These are phyloP conservation scores for Oryzias celebensis DNA, from an alignment of 2,113 vertebrate species.

Conservation along the genomic window DNA sequence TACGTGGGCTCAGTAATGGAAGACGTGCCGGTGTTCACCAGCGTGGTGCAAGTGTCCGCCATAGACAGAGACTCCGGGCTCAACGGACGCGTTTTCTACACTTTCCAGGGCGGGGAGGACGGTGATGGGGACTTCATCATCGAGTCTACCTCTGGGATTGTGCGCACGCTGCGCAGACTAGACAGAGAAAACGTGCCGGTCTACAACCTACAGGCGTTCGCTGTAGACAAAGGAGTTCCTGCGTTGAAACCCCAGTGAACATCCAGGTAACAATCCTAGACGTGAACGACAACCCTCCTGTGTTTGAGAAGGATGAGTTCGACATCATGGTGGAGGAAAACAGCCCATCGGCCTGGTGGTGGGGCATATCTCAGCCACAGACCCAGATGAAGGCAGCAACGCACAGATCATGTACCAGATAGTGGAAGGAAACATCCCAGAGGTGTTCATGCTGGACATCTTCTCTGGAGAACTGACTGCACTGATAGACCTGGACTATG, in stretches of 20 bases:
- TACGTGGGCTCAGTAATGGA: constrained; percentile 90
- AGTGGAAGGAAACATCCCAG: constrained; percentile 95
- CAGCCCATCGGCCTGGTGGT: constrained; percentile 91
- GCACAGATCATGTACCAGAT: constrained; percentile 99
- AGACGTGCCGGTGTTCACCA: constrained; percentile 90
- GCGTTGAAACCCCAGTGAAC: constrained; percentile 82
- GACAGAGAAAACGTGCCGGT: constrained; percentile 90
- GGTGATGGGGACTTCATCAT: constrained; percentile 94
- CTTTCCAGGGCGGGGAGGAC: constrained; percentile 91
- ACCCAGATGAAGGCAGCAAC: constrained; percentile 94
- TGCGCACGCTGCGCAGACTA: constrained; percentile 87
- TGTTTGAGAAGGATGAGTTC: constrained; percentile 92
- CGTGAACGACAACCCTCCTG: constrained; percentile 93
- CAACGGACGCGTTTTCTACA: constrained; percentile 92
- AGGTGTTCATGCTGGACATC: constrained; percentile 95
- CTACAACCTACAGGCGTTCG: constrained; percentile 84
- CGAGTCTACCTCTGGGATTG: constrained; percentile 92
- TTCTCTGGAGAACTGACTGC: constrained; percentile 94
- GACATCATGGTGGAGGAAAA: constrained; percentile 95
- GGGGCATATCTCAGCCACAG: constrained; percentile 87
- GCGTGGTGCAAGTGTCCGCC: constrained; percentile 91
- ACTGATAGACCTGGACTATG: constrained; percentile 91
- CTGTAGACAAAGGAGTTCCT: constrained; percentile 90
- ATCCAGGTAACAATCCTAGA: constrained; percentile 88
- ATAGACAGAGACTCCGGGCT: constrained; percentile 90